Conservation (phyloP, 2,113 vertebrate species). For the Athene noctua region DNA sequence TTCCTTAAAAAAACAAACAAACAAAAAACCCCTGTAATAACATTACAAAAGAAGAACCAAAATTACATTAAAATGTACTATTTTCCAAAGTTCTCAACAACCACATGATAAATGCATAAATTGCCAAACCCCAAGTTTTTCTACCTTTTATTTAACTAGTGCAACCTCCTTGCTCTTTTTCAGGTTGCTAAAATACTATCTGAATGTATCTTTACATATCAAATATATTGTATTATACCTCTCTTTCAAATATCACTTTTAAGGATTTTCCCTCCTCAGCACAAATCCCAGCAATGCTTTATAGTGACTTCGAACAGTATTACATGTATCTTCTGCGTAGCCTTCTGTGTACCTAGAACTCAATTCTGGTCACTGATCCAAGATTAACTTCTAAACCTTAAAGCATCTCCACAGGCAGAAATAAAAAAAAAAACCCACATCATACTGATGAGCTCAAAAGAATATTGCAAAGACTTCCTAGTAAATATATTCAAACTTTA, state of each 20-base stretch:
- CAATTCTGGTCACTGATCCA: background rate
- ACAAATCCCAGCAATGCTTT: background rate
- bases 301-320: background rate
- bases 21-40: background rate
- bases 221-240: background rate
- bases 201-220: background rate
- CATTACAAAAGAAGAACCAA: background rate
- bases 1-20: conserved; percentile 80
- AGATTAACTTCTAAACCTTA: background rate
- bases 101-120: background rate
- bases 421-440: background rate
- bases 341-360: background rate
- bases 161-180: background rate
- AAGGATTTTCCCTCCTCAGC: conserved; percentile 31
- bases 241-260: background rate
- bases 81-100: conserved; percentile 8
- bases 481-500: background rate
- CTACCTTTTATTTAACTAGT: background rate
- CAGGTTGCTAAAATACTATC: background rate
- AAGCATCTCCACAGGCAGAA: background rate
- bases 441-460: background rate
- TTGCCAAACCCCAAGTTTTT: background rate
- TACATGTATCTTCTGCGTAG: background rate
- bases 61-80: background rate
- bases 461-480: background rate